Evolutionary conservation across 2,113 vertebrate genomes (phyloP).

Genomic region (Sapajus apella): DNA sequence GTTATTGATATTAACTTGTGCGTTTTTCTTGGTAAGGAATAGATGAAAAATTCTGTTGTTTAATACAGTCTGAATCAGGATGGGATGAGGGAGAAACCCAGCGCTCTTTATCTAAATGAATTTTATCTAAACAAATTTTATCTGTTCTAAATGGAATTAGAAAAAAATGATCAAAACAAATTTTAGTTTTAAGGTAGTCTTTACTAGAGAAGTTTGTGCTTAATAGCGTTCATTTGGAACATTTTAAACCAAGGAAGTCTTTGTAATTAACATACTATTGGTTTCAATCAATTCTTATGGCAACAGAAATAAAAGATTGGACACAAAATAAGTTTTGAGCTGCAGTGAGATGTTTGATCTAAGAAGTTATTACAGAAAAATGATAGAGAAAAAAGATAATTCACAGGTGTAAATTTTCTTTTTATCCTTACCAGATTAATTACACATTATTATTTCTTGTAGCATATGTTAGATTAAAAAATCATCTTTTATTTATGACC

Average conservation of each 20-base stretch:
- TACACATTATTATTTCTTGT: constrained; percentile 61
- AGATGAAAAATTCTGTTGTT: background rate
- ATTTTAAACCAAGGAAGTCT: background rate
- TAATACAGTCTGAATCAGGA: background rate
- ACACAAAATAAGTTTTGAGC: background rate
- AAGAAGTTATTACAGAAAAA: constrained; percentile 8
- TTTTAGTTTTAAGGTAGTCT: background rate
- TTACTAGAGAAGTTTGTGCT: background rate
- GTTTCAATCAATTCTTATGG: background rate
- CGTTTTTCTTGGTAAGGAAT: background rate
- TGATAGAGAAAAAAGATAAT: background rate
- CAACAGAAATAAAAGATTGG: constrained; percentile 15
- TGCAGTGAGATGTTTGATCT: background rate
- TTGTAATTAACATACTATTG: background rate
- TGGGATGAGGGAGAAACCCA: background rate
- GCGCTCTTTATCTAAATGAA: background rate
- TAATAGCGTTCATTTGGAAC: background rate
- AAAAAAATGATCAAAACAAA: background rate
- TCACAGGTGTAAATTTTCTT: constrained; percentile 57
- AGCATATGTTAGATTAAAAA: constrained; percentile 61
- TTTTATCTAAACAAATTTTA: background rate
- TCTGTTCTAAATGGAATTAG: constrained; percentile 24
- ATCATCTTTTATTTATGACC: constrained; percentile 73
- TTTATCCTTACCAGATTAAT: constrained; percentile 53
- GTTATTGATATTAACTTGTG: background rate